phyloP scores from a whole-genome alignment of 2,888 invertebrate genomes.

The Drosophila prostipennis region DNA sequence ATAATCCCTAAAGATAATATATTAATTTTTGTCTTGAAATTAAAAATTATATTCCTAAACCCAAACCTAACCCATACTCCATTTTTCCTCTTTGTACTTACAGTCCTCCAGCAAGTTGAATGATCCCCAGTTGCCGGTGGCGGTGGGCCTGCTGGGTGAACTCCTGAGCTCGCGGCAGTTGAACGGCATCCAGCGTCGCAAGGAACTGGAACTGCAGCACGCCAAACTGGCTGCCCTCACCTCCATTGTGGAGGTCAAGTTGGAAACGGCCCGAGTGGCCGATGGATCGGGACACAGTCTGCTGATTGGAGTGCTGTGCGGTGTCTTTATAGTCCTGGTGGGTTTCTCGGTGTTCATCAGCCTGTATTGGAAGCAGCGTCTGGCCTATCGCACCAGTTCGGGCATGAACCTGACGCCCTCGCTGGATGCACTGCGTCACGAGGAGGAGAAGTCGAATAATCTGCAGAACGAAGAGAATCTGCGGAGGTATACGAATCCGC shows the following conservation, averaged over 20 bases:
- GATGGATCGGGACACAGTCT: conserved; percentile 83
- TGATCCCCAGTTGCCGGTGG: conserved; percentile 85
- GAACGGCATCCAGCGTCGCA: conserved; percentile 77
- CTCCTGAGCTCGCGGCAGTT: conserved; percentile 86
- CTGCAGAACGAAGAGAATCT: conserved; percentile 95
- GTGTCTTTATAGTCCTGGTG: conserved; percentile 83
- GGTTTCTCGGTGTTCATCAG: conserved; percentile 85
- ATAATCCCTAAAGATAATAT: too few relatives aligned
- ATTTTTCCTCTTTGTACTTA: neutral
- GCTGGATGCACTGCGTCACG: conserved; percentile 88
- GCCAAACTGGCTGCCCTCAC: conserved; percentile 87
- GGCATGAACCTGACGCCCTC: conserved; percentile 86
- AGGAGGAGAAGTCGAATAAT: conserved; percentile 96
- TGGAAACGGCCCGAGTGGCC: conserved; percentile 88
- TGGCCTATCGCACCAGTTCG: conserved; percentile 85
- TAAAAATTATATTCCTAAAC: neutral
- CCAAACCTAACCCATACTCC: neutral
- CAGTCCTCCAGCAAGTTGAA: conserved; percentile 86
- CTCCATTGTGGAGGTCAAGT: conserved; percentile 91
- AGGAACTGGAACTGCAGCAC: conserved; percentile 84
- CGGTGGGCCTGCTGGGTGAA: conserved; percentile 87
- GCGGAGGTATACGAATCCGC: conserved; percentile 91
- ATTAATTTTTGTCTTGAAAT: neutral
- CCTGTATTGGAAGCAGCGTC: conserved; percentile 86
- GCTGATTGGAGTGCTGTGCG: conserved; percentile 84